A percentile compares a stretch with the other conserved stretches of the same genome.
Evolutionary conservation across 2,797 vertebrate species (phyloP).

Genomic region (Scyliorhinus canicula): DNA sequence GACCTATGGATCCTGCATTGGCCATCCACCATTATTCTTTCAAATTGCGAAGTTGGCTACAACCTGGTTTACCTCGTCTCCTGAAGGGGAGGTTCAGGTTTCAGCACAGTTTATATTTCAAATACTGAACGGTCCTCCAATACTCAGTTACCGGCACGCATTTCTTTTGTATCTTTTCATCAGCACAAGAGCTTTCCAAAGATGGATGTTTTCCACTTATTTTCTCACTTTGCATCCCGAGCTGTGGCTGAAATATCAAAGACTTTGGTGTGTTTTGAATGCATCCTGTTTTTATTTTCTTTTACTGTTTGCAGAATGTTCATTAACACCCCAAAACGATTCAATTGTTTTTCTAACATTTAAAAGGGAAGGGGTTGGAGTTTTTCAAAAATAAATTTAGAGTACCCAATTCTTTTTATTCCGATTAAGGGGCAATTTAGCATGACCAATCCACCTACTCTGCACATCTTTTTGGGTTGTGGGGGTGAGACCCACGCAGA

Average conservation of each 20-base stretch:
- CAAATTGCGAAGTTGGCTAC: not conserved
- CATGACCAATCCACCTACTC: no score
- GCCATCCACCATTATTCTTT: not conserved
- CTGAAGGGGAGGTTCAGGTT: slow-evolving; percentile 14
- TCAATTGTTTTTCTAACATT: not conserved
- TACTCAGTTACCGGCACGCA: not conserved
- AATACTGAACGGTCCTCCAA: not conserved
- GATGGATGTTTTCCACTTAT: no score
- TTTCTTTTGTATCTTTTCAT: not conserved
- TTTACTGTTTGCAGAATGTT: not conserved
- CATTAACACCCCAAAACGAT: not conserved
- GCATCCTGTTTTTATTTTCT: not conserved
- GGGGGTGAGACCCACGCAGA: no score
- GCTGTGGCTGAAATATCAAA: not conserved
- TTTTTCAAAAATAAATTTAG: no score
- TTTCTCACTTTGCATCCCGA: not conserved
- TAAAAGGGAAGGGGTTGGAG: not conserved
- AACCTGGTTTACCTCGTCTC: not conserved
- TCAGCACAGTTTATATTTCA: not conserved
- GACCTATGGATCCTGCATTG: not conserved
- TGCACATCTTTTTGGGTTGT: no score
- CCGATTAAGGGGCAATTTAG: no score
- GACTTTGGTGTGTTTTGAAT: not conserved
- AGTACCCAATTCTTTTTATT: no score
- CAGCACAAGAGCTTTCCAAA: not conserved